Evolutionary conservation across 2,888 invertebrate genomes (phyloP), one percentile per base, ranked within the genome.

Genomic region (Drosophila histrio): DNA sequence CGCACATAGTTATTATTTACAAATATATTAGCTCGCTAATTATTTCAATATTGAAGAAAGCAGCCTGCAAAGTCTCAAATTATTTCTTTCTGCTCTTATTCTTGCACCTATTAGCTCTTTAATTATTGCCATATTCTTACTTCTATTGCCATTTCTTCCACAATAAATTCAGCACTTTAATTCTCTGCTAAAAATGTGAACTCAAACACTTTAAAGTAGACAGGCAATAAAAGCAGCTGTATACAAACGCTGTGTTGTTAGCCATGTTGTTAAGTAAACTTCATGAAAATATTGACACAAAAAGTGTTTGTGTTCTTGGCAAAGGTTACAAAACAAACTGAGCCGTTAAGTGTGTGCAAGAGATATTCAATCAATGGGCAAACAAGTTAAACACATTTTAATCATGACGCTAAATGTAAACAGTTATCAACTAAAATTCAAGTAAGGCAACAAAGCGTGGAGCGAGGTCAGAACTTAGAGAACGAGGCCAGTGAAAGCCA

Each of bases 361-460:
- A 53, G 63, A 64, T 77, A 83, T 81, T 86, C 88, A 77, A 84
- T 84, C 87, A 83, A 75, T 80, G 52, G 52, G 68, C 75, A 88
- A 88, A 86, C 87, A 75, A 86, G 81, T 83, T 88, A 87, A 84
- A 86, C 81, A 88, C 77, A 88, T 88, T 84, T 88, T 87, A 88
- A 84, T 84, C 88, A 84, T 77, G 77, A 70, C 75, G 71, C 72
- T 77, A 56, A 83, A 72, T 68, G 88, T 74, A 88, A 83, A 83
- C 88, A 83, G 68, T 76, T 77, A 57, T 79, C 83, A 82, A 72
- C 82, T 77, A 60, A 77, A 85, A 76, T 65, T 66, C 62, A 49
- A 62, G 60, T 38, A 61, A 43, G 41, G 26, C 67, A 34, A 43
- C 54, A 19, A 43, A 49, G 39, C 47, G 39, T 6, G 15, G n/a